Conservation (phyloP, 1,140 invertebrate species). For the Zophobas morio region DNA sequence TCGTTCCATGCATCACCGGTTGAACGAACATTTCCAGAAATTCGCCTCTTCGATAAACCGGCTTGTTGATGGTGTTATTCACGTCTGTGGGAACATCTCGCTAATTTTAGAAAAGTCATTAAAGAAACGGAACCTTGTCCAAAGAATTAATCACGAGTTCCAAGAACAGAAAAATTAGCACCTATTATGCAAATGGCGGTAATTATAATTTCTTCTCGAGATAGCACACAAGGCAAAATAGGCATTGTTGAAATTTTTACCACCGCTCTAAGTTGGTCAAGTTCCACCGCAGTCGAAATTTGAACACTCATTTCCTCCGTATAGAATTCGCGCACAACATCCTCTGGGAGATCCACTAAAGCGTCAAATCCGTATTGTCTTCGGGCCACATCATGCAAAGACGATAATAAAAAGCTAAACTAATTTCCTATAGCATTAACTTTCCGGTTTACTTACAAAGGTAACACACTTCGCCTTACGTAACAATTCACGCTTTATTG, state of each 20-base stretch:
- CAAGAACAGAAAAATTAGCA: too few relatives aligned
- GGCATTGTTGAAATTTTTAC: too few relatives aligned
- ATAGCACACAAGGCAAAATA: too few relatives aligned
- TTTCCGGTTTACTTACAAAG: conserved; percentile 1
- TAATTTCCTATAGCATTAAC: not conserved
- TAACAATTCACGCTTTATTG: conserved; percentile 31
- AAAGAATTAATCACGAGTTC: too few relatives aligned
- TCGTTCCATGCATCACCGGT: not conserved
- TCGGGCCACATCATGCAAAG: not conserved
- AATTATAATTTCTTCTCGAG: too few relatives aligned
- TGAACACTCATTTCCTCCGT: too few relatives aligned
- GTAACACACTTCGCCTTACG: conserved; percentile 1
- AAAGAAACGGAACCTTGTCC: not conserved
- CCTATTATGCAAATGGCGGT: too few relatives aligned
- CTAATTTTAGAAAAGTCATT: not conserved
- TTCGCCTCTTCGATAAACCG: not conserved
- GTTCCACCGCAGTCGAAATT: too few relatives aligned
- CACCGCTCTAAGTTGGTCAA: too few relatives aligned
- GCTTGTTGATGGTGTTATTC: not conserved
- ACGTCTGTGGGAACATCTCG: not conserved
- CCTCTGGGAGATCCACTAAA: not conserved
- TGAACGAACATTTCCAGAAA: not conserved
- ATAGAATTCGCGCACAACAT: too few relatives aligned
- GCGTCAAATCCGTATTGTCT: not conserved
- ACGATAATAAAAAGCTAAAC: not conserved